These are phyloP conservation scores for Galaxias olidus DNA, from an alignment of 2,797 vertebrate species.

Conservation along the genomic window DNA sequence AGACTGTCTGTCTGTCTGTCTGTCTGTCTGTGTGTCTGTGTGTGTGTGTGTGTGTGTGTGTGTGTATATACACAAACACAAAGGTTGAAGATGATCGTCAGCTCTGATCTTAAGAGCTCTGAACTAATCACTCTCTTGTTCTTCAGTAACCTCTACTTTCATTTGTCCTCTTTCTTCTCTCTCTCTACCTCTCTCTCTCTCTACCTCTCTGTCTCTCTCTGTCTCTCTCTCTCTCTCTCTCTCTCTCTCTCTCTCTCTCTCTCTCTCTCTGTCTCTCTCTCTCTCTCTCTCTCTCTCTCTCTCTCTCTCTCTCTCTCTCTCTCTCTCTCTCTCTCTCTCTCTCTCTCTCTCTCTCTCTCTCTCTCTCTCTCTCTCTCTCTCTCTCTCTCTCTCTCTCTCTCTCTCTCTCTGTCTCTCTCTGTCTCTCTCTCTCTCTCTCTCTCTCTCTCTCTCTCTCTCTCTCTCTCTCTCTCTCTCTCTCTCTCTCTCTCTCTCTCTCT, in stretches of 20 bases:
- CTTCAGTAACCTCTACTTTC: too few relatives aligned
- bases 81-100: too few relatives aligned
- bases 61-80: too few relatives aligned
- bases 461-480: not conserved
- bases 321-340: constrained; percentile 69
- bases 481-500: not conserved
- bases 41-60: too few relatives aligned
- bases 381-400: constrained; percentile 4
- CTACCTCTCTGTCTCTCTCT: not conserved
- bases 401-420: constrained; percentile 5
- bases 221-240: constrained; percentile 6
- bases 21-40: too few relatives aligned
- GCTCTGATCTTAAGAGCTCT: too few relatives aligned
- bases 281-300: not conserved
- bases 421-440: constrained; percentile 2
- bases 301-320: constrained; percentile 34
- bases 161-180: too few relatives aligned
- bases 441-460: not conserved
- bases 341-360: constrained; percentile 7
- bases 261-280: not conserved
- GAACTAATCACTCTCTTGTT: too few relatives aligned
- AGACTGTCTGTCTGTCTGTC: too few relatives aligned
- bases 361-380: not conserved
- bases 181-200: not conserved
- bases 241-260: constrained; percentile 1